Percentiles rank a stretch among this genome's conserved stretches.
phyloP scores from a whole-genome alignment of 2,113 vertebrate genomes.

The Piaya cayana region DNA sequence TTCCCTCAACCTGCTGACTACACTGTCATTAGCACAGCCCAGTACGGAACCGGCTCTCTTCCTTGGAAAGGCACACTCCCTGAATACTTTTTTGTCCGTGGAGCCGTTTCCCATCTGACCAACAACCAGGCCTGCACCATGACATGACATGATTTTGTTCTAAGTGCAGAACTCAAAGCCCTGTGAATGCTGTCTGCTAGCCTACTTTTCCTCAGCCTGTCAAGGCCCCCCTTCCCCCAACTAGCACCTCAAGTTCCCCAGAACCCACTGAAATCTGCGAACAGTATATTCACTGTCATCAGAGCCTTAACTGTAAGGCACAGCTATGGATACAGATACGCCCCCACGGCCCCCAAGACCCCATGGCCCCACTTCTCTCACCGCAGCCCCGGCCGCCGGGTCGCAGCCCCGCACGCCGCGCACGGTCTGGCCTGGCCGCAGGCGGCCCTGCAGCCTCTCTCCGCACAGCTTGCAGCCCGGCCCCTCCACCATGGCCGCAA shows the following conservation, averaged over 20 bases:
- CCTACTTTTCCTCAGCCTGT: background rate
- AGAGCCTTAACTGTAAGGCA: background rate
- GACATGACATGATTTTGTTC: background rate
- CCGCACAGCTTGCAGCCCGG: constrained; percentile 85
- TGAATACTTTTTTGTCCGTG: background rate
- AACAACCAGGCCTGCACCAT: background rate
- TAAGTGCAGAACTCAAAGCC: background rate
- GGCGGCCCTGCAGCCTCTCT: constrained; percentile 80
- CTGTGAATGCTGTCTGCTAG: background rate
- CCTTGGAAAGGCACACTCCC: rapidly evolving
- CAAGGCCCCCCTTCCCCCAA: background rate
- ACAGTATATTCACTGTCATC: background rate
- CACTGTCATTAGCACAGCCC: background rate
- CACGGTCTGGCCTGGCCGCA: constrained; percentile 81
- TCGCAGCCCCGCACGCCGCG: constrained; percentile 59
- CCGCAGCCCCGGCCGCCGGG: background rate
- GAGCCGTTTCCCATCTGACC: background rate
- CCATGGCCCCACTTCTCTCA: background rate
- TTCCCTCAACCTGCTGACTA: background rate
- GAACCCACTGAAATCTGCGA: background rate
- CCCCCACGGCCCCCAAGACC: rapidly evolving
- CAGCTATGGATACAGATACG: background rate
- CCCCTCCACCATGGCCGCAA: constrained; percentile 87
- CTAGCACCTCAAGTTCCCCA: background rate
- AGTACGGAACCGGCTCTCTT: background rate